phyloP scores from a whole-genome alignment of 1,140 invertebrate genomes.

The Gerris buenoi region DNA sequence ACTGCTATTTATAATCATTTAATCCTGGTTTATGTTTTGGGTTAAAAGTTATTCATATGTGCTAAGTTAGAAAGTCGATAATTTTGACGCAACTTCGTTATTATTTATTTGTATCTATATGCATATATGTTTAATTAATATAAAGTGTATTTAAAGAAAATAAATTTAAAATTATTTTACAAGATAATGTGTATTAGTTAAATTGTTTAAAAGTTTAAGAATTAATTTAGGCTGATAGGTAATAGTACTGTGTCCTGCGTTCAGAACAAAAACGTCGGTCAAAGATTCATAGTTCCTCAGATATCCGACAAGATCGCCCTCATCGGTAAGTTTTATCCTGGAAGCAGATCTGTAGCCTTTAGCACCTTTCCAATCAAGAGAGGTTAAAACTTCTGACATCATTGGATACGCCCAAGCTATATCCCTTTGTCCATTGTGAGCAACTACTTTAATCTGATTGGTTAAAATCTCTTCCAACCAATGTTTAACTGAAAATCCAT shows the following conservation, averaged over 20 bases:
- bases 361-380: neutral
- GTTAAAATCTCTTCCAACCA: conserved; percentile 52
- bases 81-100: too few relatives aligned
- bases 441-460: conserved; percentile 44
- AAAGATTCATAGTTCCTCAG: neutral
- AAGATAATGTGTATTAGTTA: too few relatives aligned
- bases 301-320: neutral
- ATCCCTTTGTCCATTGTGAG: conserved; percentile 64
- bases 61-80: too few relatives aligned
- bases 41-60: too few relatives aligned
- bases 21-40: too few relatives aligned
- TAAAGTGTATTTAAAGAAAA: too few relatives aligned
- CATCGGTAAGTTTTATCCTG: neutral
- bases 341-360: neutral
- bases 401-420: conserved; percentile 33
- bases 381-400: neutral
- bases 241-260: neutral
- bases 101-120: too few relatives aligned
- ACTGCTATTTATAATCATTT: too few relatives aligned
- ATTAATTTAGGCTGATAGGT: neutral
- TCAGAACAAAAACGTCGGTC: neutral
- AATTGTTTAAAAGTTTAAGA: neutral
- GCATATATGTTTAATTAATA: too few relatives aligned
- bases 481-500: conserved; percentile 67
- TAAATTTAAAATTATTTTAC: too few relatives aligned